A percentile compares a stretch with the other conserved stretches of the same genome.
These are phyloP conservation scores for Thamnophis sirtalis DNA, from an alignment of 2,113 vertebrate genomes.

Conservation along the genomic window DNA sequence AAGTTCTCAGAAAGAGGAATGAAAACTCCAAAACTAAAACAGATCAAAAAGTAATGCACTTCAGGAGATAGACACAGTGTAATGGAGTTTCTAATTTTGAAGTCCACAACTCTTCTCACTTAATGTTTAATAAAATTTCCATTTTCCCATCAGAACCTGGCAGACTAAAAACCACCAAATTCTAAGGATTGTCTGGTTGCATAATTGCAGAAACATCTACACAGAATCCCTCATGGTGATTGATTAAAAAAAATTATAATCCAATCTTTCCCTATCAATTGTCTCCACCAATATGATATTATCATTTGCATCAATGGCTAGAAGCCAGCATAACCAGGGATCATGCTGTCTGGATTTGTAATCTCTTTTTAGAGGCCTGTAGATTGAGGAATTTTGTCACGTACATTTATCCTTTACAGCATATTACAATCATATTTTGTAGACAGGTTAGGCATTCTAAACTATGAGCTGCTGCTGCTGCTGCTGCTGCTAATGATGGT, in stretches of 20 bases:
- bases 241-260: neutral
- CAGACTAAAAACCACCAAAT: neutral
- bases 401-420: neutral
- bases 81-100: constrained; percentile 12
- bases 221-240: neutral
- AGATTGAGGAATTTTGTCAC: neutral
- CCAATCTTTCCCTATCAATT: neutral
- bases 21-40: neutral
- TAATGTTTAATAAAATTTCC: neutral
- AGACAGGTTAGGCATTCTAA: neutral
- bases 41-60: neutral
- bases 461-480: neutral
- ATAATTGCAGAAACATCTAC: neutral
- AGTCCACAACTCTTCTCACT: neutral
- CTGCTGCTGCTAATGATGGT: too few relatives aligned
- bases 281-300: neutral
- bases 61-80: neutral
- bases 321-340: neutral
- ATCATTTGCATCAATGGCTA: neutral
- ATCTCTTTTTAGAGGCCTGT: neutral
- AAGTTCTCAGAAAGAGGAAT: constrained; percentile 5
- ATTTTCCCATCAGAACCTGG: neutral
- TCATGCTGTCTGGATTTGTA: neutral
- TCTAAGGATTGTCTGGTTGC: neutral
- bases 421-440: neutral